These are phyloP conservation scores for Piscicola geometra DNA, from an alignment of 2,888 invertebrate genomes.

Conservation along the genomic window DNA sequence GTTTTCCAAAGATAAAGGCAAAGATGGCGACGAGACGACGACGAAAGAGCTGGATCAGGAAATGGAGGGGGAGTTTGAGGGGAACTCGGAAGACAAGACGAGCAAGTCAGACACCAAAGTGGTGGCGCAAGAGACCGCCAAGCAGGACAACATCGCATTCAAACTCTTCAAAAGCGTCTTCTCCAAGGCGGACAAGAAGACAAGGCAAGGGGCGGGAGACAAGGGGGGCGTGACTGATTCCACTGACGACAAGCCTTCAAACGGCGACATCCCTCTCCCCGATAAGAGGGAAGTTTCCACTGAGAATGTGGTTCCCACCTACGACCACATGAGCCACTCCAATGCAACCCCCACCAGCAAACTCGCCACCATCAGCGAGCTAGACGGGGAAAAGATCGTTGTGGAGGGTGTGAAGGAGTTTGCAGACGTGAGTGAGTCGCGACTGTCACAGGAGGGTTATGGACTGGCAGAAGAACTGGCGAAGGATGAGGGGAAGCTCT, in stretches of 20 bases:
- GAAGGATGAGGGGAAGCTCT: neutral
- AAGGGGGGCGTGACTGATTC: neutral
- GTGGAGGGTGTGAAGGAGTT: neutral
- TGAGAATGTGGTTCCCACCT: neutral
- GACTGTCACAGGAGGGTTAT: neutral
- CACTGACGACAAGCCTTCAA: too few species aligned
- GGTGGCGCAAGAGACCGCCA: neutral
- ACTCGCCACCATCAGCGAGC: neutral
- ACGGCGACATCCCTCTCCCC: neutral
- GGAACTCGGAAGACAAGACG: neutral
- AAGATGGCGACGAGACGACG: neutral
- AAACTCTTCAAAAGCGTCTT: constrained; percentile 12
- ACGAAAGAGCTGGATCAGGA: neutral
- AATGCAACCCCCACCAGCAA: neutral
- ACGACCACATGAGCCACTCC: neutral
- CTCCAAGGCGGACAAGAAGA: neutral
- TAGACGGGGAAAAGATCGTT: neutral
- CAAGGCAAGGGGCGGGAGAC: neutral
- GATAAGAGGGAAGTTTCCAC: neutral
- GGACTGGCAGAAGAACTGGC: neutral
- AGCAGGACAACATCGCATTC: neutral
- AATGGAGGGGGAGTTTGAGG: neutral
- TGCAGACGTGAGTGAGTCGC: neutral
- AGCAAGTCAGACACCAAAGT: neutral
- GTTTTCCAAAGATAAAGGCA: neutral